Evolutionary conservation across 2,888 invertebrate genomes (phyloP), one percentile per base, ranked within the genome.

Genomic region (Stenolophus ochropezus): DNA sequence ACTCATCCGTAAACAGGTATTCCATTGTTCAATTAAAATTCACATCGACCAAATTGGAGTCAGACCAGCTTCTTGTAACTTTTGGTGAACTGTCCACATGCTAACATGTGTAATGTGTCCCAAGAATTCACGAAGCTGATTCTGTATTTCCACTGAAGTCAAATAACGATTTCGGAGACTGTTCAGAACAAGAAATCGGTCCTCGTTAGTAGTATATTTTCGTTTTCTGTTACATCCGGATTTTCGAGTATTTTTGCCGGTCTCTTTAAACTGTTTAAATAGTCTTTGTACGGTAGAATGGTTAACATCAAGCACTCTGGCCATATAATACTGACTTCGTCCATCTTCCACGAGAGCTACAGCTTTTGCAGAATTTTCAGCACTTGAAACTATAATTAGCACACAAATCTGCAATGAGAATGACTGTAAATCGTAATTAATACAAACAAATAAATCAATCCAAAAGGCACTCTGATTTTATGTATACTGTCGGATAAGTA

Each of bases 41-140:
- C n/a, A n/a, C n/a, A n/a, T n/a, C n/a, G 8, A 47, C 8, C 2
- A 81, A 2, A 14, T 73, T 23, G 8, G 73, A 79, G 6, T 25
- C 73, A 18, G 33, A 76, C 83, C 84, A 51, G 74, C 74, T 82
- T 85, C 83, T 76, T 79, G 51, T 73, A 85, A 79, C 82, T 83
- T 83, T 84, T 83, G 51, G 82, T 82, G 82, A 78, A 85, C 83
- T 83, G 84, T 85, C 83, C 81, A 84, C 77, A 82, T 81, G 84
- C 83, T 85, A 83, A 85, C 82, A 83, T 80, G n/a, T n/a, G n/a
- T n/a, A n/a, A n/a, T n/a, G n/a, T n/a, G n/a, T n/a, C n/a, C n/a
- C n/a, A n/a, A n/a, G n/a, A n/a, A n/a, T n/a, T n/a, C n/a, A 81
- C 77, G 82, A 51, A 84, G 82, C 75, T 81, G 82, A 74, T 78